Evolutionary conservation across 2,888 invertebrate genomes (phyloP), one percentile per base, ranked within the genome.

Genomic region (Caenorhabditis imperialis): DNA sequence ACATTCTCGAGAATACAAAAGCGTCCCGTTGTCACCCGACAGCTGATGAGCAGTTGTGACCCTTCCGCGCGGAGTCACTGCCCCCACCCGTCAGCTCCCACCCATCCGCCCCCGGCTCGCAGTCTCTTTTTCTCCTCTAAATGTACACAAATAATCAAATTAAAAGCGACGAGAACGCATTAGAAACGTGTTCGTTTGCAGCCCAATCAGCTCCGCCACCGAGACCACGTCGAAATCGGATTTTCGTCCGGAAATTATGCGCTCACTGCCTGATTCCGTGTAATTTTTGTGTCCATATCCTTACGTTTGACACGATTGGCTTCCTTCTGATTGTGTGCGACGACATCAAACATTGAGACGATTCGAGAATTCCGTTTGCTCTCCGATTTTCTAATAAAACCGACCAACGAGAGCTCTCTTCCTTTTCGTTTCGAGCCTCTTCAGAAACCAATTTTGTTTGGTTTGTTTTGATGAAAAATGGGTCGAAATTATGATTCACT

Each of bases 401-500:
- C 48, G 30, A 2, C 48, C 44, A 44, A 25, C 18, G 10, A 33
- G 55, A 53, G 51, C 45, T 37, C 30, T 38, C 40, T 30, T 6
- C 47, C 22, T 14, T 50, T 50, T 50, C 47, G 30, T 45, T n/a
- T 30, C 37, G 18, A 45, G 55, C 55, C 65, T 55, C 65, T 65
- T 65, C 48, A 65, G 55, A 65, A 65, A 65, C 65, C 65, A 65
- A 65, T 65, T 55, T 65, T 27, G 35, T 22, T n/a, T 38, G 23
- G 50, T 65, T 30, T 48, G 65, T 55, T 35, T 50, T 65, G 55
- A 55, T 55, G 51, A 44, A 63, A 63, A 63, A 63, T 63, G 47
- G 63, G 63, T 63, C 30, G 63, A 63, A 63, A 63, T 63, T 63
- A 63, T 63, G 63, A 63, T 47, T 63, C 62, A 47, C 27, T 54